Evolutionary conservation across 2,113 vertebrate species (phyloP).

Genomic region (Plestiodon gilberti): DNA sequence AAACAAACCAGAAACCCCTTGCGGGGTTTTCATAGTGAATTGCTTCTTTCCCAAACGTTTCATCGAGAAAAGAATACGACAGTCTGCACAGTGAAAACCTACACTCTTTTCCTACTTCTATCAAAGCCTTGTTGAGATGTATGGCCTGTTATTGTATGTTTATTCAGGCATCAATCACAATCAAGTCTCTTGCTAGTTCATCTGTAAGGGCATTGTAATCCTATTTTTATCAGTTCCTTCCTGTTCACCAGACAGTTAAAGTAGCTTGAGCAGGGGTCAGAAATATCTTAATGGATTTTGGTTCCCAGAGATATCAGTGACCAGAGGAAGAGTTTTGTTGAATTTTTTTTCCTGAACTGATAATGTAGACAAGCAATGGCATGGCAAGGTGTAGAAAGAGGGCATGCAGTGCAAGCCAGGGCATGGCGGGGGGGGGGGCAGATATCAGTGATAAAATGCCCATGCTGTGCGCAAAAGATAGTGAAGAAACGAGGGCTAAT

Average conservation of each 20-base stretch:
- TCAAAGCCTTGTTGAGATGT: conserved; percentile 76
- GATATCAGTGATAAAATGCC: neutral
- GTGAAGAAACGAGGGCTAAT: neutral
- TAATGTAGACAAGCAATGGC: conserved; percentile 70
- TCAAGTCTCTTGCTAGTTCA: conserved; percentile 75
- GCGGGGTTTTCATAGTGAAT: conserved; percentile 34
- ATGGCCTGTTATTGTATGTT: conserved; percentile 80
- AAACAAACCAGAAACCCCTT: conserved; percentile 11
- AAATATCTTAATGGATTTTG: conserved; percentile 83
- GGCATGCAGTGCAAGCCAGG: neutral
- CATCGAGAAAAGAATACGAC: conserved; percentile 57
- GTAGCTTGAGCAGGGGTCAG: conserved; percentile 77
- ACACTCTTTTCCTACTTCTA: conserved; percentile 65
- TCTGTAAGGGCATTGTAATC: conserved; percentile 83
- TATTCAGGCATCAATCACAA: conserved; percentile 86
- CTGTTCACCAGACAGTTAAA: conserved; percentile 84
- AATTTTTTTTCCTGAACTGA: conserved; percentile 81
- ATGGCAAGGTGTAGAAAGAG: conserved; percentile 55
- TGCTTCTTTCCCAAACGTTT: conserved; percentile 58
- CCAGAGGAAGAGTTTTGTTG: conserved; percentile 76
- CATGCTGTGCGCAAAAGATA: accelerated
- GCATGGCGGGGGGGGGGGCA: neutral
- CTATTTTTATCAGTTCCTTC: conserved; percentile 91
- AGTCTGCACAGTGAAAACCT: conserved; percentile 58
- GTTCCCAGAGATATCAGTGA: conserved; percentile 82